Base-by-base conservation (phyloP, 2,888 invertebrate species). In the Clepsis dumicolana region DNA sequence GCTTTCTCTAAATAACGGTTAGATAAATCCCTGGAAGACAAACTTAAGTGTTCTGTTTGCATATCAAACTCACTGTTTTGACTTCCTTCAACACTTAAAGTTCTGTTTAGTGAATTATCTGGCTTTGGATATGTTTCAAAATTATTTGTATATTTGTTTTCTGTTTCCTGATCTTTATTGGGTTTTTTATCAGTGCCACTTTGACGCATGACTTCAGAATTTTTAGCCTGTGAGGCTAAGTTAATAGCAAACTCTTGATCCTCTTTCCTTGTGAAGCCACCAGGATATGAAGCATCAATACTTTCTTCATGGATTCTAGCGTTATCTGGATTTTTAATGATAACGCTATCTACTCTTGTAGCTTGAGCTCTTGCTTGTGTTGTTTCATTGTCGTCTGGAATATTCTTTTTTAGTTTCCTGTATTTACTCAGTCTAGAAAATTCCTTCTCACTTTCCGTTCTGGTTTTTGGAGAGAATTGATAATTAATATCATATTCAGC, bases 241-340 rank as follows among this genome's bases (percentile, higher is more conserved):
- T 85, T 84, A 25, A 84, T 81, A 41, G 84, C 77, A 48, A 65
- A 64, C 16, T 76, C 73, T 70, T 81, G 80, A 12, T 44, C 38
- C 27, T 69, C 60, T 16, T 65, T 52, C 16, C 59, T 50, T 56
- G 38, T 57, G 56, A 64, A 35, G 56, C 50, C 44, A 50, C 50
- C 61, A 44, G 64, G 21, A 35, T 59, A 29, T 21, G 8, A 61
- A 38, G 53, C 71, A 3, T 71, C 76, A 1, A 71, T 65, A 69
- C 70, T 77, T 61, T 83, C 79, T 70, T 86, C 85, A 53, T 73
- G 73, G 63, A 74, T 79, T 77, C 85, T 89, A 2, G 74, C 71
- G 73, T 87, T 92, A 71, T 93, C 93, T 12, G 93, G 93, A 81
- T 93, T 93, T 84, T 93, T 91, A 70, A 93, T 93, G 35, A 93